Conservation (phyloP, 2,113 vertebrate genomes). For the Gavia stellata region DNA sequence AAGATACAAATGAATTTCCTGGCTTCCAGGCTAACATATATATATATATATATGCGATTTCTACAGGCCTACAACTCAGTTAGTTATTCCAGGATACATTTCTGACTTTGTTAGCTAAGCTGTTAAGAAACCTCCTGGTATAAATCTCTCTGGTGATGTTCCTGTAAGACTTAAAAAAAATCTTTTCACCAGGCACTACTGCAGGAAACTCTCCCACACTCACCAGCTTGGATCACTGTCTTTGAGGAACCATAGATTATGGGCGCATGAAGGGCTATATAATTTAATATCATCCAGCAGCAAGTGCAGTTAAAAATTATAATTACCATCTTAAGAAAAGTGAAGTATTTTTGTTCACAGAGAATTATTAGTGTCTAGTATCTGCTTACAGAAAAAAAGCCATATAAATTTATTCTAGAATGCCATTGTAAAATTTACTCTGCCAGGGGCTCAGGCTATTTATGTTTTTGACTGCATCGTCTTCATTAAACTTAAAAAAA, state of each 20-base stretch:
- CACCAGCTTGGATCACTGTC: background rate
- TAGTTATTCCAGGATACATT: background rate
- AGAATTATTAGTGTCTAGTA: background rate
- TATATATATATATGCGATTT: background rate
- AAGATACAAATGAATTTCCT: background rate
- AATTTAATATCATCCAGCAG: background rate
- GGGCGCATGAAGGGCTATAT: background rate
- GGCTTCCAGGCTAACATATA: background rate
- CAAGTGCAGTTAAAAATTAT: background rate
- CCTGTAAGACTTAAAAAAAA: background rate
- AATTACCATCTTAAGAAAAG: background rate
- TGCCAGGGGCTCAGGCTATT: slow-evolving; percentile 27
- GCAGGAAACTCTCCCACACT: background rate
- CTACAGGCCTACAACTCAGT: background rate
- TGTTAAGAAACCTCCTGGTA: background rate
- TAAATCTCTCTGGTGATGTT: background rate
- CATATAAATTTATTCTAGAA: slow-evolving; percentile 2
- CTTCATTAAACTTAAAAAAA: slow-evolving; percentile 43
- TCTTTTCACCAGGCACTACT: background rate
- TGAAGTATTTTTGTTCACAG: background rate
- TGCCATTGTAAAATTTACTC: slow-evolving; percentile 7
- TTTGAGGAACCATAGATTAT: background rate
- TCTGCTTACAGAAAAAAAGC: background rate
- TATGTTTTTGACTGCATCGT: slow-evolving; percentile 44
- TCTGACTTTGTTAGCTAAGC: background rate